Evolutionary conservation across 2,113 vertebrate species (phyloP).

Genomic region (Rhombomys opimus): DNA sequence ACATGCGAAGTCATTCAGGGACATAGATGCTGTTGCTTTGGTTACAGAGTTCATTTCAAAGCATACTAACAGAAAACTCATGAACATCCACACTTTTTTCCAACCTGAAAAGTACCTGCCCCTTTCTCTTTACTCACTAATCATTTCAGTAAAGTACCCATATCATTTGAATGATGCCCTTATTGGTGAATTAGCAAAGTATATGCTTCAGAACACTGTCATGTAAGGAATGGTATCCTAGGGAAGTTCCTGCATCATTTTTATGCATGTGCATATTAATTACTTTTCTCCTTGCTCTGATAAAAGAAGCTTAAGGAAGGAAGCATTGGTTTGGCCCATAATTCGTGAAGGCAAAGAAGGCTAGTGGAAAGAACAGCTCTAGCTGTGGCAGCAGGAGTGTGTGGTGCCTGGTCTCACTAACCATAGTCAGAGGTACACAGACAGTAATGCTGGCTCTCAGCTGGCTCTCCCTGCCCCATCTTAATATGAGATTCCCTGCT

Average conservation of each 20-base stretch:
- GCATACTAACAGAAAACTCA: neutral
- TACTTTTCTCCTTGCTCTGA: neutral
- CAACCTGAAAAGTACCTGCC: neutral
- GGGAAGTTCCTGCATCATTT: neutral
- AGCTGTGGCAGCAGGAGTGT: neutral
- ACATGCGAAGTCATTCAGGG: neutral
- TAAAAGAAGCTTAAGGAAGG: neutral
- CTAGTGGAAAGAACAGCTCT: too few species aligned
- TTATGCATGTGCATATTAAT: neutral
- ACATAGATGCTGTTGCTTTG: accelerated
- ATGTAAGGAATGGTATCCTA: neutral
- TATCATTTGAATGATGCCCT: neutral
- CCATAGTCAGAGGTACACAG: neutral
- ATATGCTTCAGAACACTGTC: neutral
- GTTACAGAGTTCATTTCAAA: neutral
- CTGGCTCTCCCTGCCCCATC: neutral
- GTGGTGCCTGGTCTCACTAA: neutral
- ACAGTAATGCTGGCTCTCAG: neutral
- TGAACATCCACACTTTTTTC: neutral
- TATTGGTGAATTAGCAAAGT: neutral
- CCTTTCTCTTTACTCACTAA: neutral
- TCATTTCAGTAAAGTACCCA: neutral
- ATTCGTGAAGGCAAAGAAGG: neutral
- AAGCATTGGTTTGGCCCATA: neutral
- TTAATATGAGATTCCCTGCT: neutral